Evolutionary conservation across 2,888 invertebrate genomes (phyloP).

Genomic region (Acleris cristana): DNA sequence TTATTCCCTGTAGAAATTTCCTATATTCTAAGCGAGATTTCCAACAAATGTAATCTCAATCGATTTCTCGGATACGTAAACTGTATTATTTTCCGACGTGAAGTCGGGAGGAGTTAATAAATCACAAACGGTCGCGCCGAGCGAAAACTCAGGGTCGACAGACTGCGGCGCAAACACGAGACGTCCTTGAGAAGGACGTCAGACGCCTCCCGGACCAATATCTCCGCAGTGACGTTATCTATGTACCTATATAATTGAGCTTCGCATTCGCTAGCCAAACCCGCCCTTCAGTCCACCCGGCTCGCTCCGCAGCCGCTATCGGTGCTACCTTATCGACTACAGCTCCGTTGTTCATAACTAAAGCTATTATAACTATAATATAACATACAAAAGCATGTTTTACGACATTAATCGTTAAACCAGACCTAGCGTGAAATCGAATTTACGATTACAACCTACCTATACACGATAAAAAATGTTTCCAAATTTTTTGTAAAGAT

Average conservation of each 20-base stretch:
- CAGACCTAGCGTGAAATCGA: conserved; percentile 30
- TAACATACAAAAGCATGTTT: conserved; percentile 26
- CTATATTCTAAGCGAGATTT: neutral
- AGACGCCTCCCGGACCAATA: conserved; percentile 40
- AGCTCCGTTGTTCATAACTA: conserved; percentile 32
- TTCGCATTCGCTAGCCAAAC: conserved; percentile 16
- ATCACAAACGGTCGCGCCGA: conserved; percentile 18
- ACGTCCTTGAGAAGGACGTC: conserved; percentile 71
- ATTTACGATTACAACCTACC: conserved; percentile 17
- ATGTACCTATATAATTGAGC: conserved; percentile 27
- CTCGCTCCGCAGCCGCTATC: conserved; percentile 44
- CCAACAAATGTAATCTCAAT: neutral
- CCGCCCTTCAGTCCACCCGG: conserved; percentile 14
- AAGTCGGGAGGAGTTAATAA: conserved; percentile 28
- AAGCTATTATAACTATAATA: conserved; percentile 8
- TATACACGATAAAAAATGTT: conserved; percentile 38
- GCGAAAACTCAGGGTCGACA: conserved; percentile 51
- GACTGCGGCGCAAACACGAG: conserved; percentile 51
- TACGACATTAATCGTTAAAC: conserved; percentile 22
- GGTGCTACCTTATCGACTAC: conserved; percentile 51
- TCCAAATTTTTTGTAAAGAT: conserved; percentile 34
- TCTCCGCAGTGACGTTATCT: conserved; percentile 27
- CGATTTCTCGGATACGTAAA: neutral
- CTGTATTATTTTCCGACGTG: conserved; percentile 21
- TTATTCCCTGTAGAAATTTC: conserved; percentile 16